phyloP scores from a whole-genome alignment of 2,888 invertebrate genomes.

The Agapostemon virescens region DNA sequence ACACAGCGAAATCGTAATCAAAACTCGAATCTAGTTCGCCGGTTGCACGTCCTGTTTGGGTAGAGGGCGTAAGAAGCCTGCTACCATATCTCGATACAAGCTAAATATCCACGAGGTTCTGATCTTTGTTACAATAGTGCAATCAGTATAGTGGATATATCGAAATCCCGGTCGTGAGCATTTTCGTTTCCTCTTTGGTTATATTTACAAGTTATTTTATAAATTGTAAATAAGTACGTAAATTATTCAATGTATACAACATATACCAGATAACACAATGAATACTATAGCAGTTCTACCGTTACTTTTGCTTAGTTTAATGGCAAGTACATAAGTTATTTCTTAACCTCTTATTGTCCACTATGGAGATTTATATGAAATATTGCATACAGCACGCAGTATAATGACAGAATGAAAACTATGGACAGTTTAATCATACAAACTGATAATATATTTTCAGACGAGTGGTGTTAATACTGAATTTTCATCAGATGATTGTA shows the following conservation, averaged over 20 bases:
- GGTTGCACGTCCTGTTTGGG: too few relatives aligned
- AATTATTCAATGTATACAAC: background rate
- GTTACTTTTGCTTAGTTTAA: slow-evolving; percentile 24
- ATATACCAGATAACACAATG: slow-evolving; percentile 29
- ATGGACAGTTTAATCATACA: background rate
- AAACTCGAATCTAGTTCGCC: too few relatives aligned
- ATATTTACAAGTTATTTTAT: background rate
- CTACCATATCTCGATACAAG: too few relatives aligned
- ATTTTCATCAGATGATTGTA: slow-evolving; percentile 91
- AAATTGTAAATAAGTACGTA: background rate
- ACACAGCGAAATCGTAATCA: too few relatives aligned
- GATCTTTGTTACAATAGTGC: too few relatives aligned
- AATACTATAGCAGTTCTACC: background rate
- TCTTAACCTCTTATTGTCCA: slow-evolving; percentile 27
- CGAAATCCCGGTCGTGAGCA: too few relatives aligned
- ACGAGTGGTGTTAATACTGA: slow-evolving; percentile 78
- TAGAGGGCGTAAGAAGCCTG: too few relatives aligned
- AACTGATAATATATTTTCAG: slow-evolving; percentile 26
- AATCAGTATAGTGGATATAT: too few relatives aligned
- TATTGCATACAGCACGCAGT: background rate
- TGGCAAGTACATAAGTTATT: slow-evolving; percentile 23
- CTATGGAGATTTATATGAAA: background rate
- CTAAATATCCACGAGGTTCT: too few relatives aligned
- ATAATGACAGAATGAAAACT: background rate
- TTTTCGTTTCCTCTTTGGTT: too few relatives aligned